Evolutionary conservation across 2,888 invertebrate genomes (phyloP).

Genomic region (Lochmaea capreae): DNA sequence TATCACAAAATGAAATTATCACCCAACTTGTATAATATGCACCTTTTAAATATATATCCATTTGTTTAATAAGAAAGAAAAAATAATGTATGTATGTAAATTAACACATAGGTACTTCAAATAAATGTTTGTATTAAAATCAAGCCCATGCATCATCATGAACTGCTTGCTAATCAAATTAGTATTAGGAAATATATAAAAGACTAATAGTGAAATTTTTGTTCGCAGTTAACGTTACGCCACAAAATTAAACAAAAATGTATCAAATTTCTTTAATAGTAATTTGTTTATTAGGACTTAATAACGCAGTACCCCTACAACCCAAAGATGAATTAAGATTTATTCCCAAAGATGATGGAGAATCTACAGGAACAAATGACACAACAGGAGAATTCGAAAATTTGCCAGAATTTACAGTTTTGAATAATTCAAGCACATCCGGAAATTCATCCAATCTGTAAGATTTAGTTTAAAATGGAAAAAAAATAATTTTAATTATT

Average conservation of each 20-base stretch:
- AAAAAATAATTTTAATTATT: slow-evolving; percentile 10
- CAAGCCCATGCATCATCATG: slow-evolving; percentile 27
- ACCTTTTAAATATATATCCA: no score
- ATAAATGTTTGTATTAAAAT: slow-evolving; percentile 23
- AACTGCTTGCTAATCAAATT: slow-evolving; percentile 46
- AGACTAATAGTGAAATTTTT: slow-evolving; percentile 19
- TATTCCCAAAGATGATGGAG: slow-evolving; percentile 20
- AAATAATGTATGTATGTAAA: slow-evolving; percentile 1
- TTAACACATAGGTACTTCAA: slow-evolving; percentile 27
- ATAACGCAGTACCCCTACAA: slow-evolving; percentile 28
- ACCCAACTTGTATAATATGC: no score
- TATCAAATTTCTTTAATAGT: slow-evolving; percentile 16
- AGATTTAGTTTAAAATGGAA: not conserved
- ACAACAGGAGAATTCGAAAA: not conserved
- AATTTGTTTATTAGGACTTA: slow-evolving; percentile 23
- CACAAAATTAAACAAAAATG: slow-evolving; percentile 34
- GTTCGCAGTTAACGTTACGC: slow-evolving; percentile 30
- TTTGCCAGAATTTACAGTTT: not conserved
- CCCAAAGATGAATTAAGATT: slow-evolving; percentile 11
- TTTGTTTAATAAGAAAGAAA: no score
- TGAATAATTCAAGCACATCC: slow-evolving; percentile 1
- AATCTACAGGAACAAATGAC: slow-evolving; percentile 26
- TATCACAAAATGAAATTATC: slow-evolving; percentile 5
- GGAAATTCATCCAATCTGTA: not conserved
- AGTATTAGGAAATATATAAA: slow-evolving; percentile 41